Percentiles rank a stretch among this genome's conserved stretches.
Conservation (phyloP, 2,888 invertebrate genomes). For the Onthophagus sagittarius region DNA sequence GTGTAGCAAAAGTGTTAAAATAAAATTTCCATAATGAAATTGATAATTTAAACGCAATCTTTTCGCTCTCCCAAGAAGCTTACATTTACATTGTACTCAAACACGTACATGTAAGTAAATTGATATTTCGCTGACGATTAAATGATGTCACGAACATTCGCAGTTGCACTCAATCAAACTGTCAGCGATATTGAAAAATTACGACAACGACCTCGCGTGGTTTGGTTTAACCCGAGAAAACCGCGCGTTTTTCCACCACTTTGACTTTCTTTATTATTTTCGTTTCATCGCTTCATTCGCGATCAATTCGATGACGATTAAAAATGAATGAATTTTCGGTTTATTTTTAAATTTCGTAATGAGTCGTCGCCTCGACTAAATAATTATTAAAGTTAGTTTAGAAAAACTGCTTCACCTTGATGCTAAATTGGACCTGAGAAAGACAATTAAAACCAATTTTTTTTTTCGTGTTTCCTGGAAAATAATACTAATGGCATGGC, state of each 20-base stretch:
- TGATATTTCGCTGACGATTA: constrained; percentile 19
- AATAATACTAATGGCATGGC: background rate
- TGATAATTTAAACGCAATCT: no score
- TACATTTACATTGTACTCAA: background rate
- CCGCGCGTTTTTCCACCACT: background rate
- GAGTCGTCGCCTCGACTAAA: no score
- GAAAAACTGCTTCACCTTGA: background rate
- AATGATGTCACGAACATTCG: constrained; percentile 22
- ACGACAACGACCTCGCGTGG: background rate
- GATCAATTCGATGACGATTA: background rate
- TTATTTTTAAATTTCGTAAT: no score
- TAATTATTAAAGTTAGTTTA: background rate
- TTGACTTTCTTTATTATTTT: background rate
- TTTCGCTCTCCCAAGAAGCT: no score
- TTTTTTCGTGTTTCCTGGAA: background rate
- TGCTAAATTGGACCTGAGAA: background rate
- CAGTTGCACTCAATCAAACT: constrained; percentile 14
- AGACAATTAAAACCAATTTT: background rate
- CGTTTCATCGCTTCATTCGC: background rate
- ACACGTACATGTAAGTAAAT: constrained; percentile 14
- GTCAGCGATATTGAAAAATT: constrained; percentile 3
- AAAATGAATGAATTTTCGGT: no score
- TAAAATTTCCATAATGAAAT: no score
- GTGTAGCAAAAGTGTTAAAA: no score
- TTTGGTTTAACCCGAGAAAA: background rate